Conservation (phyloP, 1,140 invertebrate genomes). For the Orius laevigatus region DNA sequence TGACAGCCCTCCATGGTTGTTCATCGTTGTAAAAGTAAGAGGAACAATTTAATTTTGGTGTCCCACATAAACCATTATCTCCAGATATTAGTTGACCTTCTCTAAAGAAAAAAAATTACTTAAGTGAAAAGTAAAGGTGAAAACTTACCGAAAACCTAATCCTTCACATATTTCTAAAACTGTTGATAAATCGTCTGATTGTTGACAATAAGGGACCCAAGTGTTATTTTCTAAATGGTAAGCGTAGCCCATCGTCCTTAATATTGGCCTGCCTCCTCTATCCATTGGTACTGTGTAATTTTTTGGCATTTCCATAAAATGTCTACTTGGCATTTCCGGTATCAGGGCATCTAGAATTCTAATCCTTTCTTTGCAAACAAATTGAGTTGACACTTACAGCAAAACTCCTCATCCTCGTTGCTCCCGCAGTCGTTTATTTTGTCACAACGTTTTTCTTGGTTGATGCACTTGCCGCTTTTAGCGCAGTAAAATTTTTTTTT, state of each 20-base stretch:
- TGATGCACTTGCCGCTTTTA: conserved; percentile 41
- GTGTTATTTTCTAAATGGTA: too few relatives aligned
- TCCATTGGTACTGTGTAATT: background rate
- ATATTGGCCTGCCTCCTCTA: conserved; percentile 24
- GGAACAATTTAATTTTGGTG: too few relatives aligned
- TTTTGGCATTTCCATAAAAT: too few relatives aligned
- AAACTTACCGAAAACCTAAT: conserved; percentile 39
- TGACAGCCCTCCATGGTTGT: too few relatives aligned
- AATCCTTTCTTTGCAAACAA: conserved; percentile 2
- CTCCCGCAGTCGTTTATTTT: conserved; percentile 49
- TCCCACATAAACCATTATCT: too few relatives aligned
- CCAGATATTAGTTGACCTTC: too few relatives aligned
- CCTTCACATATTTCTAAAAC: conserved; percentile 37
- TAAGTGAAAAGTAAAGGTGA: too few relatives aligned
- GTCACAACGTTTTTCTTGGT: conserved; percentile 44
- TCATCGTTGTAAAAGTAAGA: too few relatives aligned
- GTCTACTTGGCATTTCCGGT: background rate
- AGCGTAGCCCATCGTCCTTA: conserved; percentile 36
- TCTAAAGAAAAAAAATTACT: too few relatives aligned
- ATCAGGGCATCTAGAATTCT: conserved; percentile 6
- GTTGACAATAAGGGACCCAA: too few relatives aligned
- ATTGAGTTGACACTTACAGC: conserved; percentile 33
- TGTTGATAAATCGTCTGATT: conserved; percentile 12
- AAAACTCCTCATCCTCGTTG: conserved; percentile 57
- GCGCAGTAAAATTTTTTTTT: conserved; percentile 37